Evolutionary conservation across 2,888 invertebrate species (phyloP).

Genomic region (Acanthoscelides obtectus): DNA sequence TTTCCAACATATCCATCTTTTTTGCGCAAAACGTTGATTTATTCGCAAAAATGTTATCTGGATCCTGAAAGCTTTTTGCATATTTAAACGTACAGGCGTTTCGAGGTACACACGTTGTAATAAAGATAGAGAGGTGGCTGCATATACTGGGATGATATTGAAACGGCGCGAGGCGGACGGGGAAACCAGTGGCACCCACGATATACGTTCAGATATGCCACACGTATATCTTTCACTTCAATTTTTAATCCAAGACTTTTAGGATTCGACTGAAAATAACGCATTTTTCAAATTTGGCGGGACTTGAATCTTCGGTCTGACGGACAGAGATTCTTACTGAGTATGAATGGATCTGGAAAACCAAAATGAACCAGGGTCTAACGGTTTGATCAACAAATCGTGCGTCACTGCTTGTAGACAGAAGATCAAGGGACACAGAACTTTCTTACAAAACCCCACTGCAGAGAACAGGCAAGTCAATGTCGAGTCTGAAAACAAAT

Average conservation of each 20-base stretch:
- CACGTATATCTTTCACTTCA: not conserved
- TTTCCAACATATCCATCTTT: not conserved
- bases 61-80: not conserved
- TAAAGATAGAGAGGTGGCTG: not conserved
- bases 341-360: no score
- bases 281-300: no score
- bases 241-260: not conserved
- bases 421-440: no score
- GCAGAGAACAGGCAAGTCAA: no score
- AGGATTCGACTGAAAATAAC: not conserved
- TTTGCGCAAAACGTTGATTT: not conserved
- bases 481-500: no score
- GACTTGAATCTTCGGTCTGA: no score
- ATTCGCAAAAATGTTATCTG: not conserved
- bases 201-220: not conserved
- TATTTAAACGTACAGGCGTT: not conserved
- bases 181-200: not conserved
- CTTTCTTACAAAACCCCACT: no score
- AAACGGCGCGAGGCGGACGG: not conserved
- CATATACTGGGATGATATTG: not conserved
- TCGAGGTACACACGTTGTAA: not conserved
- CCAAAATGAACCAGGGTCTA: no score
- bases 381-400: no score
- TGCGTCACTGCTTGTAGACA: no score
- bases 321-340: no score